Evolutionary conservation across 2,797 vertebrate genomes (phyloP), one percentile per base, ranked within the genome.

Genomic region (Alcedo atthis): DNA sequence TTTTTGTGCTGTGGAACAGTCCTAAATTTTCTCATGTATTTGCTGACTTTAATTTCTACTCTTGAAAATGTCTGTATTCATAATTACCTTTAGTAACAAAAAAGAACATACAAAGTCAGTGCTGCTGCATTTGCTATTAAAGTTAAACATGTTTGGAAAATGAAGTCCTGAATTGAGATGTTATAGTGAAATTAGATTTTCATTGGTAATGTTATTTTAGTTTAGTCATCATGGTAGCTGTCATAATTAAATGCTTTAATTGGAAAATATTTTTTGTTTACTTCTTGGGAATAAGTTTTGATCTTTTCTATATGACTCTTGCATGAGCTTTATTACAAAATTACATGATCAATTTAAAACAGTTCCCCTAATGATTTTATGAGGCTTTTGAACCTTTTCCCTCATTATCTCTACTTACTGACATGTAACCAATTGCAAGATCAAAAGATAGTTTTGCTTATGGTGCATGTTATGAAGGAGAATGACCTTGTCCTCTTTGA

Each of bases 261-360:
- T 66, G 15, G 19, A 69, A 91, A 84, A 26, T 64, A 49, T 6
- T 54, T 85, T 89, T 80, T 58, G 7, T 21, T 90, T 90, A 30
- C 9, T 55, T 51, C 30, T 89, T 55, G 21, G 9, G 12, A 37
- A 26, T 19, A 77, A 55, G 25, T 81, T 71, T 81, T 20, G 9
- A 6, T 11, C 18, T 49, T 57, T 67, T 68, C 61, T 67, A 3
- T 28, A 22, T 22, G 33, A 32, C 24, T 79, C 74, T 32, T 79
- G 24, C 24, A 16, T 69, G 24, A 79, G 11, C 46, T 75, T 55
- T 28, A 21, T 49, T 69, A 55, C n/a, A 45, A 69, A 69, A 74
- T 49, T 11, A 33, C 11, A 18, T 7, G 15, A 30, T 64, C 32
- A 28, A 46, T 58, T 66, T 49, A 30, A 67, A 88, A 22, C 4